Base-by-base conservation (phyloP, 2,888 invertebrate genomes). In the Diarsia mendica region DNA sequence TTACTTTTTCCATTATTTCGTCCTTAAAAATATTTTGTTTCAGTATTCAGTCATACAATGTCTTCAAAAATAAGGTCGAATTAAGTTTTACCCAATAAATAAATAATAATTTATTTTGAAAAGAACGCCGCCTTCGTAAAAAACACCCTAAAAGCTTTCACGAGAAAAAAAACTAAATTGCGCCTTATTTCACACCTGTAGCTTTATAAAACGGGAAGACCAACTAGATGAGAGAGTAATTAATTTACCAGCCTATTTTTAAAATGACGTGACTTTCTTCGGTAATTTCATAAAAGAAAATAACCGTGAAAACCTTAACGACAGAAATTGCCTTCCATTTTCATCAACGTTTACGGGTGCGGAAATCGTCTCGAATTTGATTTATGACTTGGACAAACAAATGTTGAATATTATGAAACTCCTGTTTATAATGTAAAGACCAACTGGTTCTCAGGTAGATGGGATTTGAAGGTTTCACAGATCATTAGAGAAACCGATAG, bases 1-100 rank as follows among this genome's bases (percentile, higher is more conserved):
- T 92, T 89, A 90, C 88, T 91, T 89, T 90, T 91, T 91, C 87
- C 88, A 87, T 91, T 90, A 72, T 90, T 90, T 89, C 84, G 87
- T 77, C 78, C 82, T 88, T 86, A 88, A 89, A 91, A 70, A 90
- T 91, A 88, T 87, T 89, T 89, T 76, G 13, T 33, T 68, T 80
- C 72, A 73, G 68, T 85, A 82, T 80, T 86, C 79, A 76, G 68
- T 74, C 82, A 76, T 76, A 67, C 64, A 74, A 80, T 76, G 53
- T 73, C 53, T 70, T 60, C n/a, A 67, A 44, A 69, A 15, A 69
- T 61, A 61, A 28, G 20, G 10, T 10, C 65, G 6, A 69, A 60
- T 46, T 60, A 18, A 58, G 65, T 72, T 61, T 55, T 58, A 18
- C 28, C 13, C 15, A 64, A 58, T 55, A 60, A 67, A 66, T 71